Base-by-base conservation (phyloP, 2,797 vertebrate species). In the Mus spretus region DNA sequence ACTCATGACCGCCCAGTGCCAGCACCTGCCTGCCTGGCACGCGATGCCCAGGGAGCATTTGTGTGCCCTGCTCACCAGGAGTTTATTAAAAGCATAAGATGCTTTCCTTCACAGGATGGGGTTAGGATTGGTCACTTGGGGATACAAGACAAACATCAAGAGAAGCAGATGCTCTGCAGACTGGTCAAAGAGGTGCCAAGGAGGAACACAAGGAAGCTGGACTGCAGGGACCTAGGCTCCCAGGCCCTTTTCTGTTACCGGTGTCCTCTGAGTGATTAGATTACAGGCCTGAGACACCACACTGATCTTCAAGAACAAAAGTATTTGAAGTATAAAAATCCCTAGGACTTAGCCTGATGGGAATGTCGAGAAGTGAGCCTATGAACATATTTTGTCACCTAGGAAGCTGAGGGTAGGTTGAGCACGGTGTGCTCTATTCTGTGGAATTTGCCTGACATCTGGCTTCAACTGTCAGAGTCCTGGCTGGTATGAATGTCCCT, bases 401-500 rank as follows among this genome's bases (percentile, higher is more conserved):
- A 19, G 44, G 44, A 59, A 15, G 31, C 61, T 57, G 1, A 19
- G 34, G 31, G 28, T 63, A 26, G 15, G 28, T 6, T 3, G 0
- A 50, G 19, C 17, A 44, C 7, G 0, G 8, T 1, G 10, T 5
- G 1, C 20, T 12, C 2, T 7, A n/a, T 22, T 67, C 53, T 72
- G 24, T 31, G 3, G 2, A 12, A n/a, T 67, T 4, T 34, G 70
- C 40, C 47, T 0, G 9, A 37, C 3, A 7, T 22, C 57, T 65
- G 19, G 3, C 14, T 79, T 57, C 77, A 14, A 10, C 67, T 0
- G 1, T 17, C 26, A 37, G 19, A 85, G 40, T 15, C 3, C 34
- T 22, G 85, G n/a, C 47, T 20, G 2, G 20, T 14, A 3, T 2
- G 14, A 1, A 11, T 34, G 34, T 11, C 53, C 40, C 7, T 34